phyloP scores from a whole-genome alignment of 2,888 invertebrate genomes.

The Teinopalpus imperialis region DNA sequence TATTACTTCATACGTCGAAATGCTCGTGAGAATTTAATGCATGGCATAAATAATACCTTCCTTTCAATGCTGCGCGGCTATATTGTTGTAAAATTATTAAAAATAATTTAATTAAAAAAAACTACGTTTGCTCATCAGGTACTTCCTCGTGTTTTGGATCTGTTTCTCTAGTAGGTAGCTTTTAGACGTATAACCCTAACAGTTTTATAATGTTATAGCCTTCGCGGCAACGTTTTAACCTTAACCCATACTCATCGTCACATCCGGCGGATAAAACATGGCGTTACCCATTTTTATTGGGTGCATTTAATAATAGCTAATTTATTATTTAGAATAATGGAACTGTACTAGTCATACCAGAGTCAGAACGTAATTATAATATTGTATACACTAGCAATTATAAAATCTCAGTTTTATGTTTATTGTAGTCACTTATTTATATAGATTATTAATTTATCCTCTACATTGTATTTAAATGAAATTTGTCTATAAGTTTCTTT shows the following conservation, averaged over 20 bases:
- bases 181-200: conserved; percentile 50
- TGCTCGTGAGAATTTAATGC: conserved; percentile 44
- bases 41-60: conserved; percentile 58
- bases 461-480: too few relatives aligned
- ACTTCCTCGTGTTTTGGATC: conserved; percentile 74
- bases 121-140: conserved; percentile 71
- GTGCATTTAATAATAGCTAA: too few relatives aligned
- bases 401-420: too few relatives aligned
- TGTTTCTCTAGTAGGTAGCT: conserved; percentile 70
- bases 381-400: too few relatives aligned
- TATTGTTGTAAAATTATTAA: conserved; percentile 64
- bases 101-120: conserved; percentile 35
- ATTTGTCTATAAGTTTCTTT: conserved; percentile 2
- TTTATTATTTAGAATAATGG: not conserved
- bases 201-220: conserved; percentile 66
- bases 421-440: not conserved
- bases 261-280: conserved; percentile 40
- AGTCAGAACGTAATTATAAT: too few relatives aligned
- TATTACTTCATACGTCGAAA: conserved; percentile 69
- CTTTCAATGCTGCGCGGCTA: conserved; percentile 55
- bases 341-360: too few relatives aligned
- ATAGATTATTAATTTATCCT: not conserved
- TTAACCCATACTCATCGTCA: conserved; percentile 59
- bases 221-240: conserved; percentile 40
- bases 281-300: too few relatives aligned